These are phyloP conservation scores for Drosophila tanythrix DNA, from an alignment of 2,888 invertebrate genomes.

Conservation along the genomic window DNA sequence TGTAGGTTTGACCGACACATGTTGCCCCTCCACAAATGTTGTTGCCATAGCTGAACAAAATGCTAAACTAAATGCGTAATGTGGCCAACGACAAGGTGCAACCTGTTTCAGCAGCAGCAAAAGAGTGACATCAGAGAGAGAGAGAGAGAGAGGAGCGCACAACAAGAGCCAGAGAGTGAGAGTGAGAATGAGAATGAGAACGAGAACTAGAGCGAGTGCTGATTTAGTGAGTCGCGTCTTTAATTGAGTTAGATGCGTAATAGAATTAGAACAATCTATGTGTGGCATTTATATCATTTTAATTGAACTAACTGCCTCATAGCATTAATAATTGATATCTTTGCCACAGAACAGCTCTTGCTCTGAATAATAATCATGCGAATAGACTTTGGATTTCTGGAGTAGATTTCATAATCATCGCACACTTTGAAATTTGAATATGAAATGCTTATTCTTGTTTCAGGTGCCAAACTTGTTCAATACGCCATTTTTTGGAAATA, in stretches of 20 bases:
- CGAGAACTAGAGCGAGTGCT: constrained; percentile 12
- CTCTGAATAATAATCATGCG: background rate
- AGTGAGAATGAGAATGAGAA: constrained; percentile 1
- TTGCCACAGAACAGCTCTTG: background rate
- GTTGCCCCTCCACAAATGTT: constrained; percentile 38
- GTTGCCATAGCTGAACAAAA: constrained; percentile 48
- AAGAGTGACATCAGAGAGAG: background rate
- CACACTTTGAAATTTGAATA: background rate
- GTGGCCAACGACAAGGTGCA: constrained; percentile 27
- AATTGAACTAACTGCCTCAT: constrained; percentile 53
- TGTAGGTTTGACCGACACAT: constrained; percentile 40
- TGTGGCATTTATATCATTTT: constrained; percentile 54
- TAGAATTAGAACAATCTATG: constrained; percentile 58
- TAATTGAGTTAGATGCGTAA: constrained; percentile 76
- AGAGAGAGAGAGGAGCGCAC: background rate
- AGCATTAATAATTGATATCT: constrained; percentile 4
- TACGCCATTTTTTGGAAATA: background rate
- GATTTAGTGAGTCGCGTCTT: constrained; percentile 44
- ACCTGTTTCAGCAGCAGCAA: constrained; percentile 36
- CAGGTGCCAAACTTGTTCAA: background rate
- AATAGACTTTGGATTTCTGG: background rate
- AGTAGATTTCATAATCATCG: background rate
- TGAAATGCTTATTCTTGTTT: background rate
- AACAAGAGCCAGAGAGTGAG: background rate
- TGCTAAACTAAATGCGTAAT: constrained; percentile 59